Evolutionary conservation across 2,888 invertebrate genomes (phyloP).

Genomic region (Platycheirus rosarum): DNA sequence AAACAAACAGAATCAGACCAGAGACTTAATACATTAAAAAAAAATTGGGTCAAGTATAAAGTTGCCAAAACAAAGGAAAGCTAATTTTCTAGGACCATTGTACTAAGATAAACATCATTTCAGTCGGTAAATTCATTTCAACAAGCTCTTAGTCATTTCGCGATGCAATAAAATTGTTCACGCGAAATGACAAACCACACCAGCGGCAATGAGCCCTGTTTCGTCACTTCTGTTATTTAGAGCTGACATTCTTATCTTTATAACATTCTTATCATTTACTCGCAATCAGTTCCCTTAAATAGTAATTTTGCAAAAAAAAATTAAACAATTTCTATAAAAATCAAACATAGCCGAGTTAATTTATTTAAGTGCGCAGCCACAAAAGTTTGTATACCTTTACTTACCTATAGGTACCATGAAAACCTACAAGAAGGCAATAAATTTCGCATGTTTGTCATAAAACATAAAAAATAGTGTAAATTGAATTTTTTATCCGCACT

Average conservation of each 20-base stretch:
- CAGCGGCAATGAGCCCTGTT: neutral
- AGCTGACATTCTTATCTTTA: slow-evolving; percentile 32
- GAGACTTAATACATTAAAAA: slow-evolving; percentile 11
- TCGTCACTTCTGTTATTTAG: slow-evolving; percentile 45
- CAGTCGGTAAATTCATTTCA: slow-evolving; percentile 12
- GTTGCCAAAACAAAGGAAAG: slow-evolving; percentile 57
- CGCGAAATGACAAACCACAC: slow-evolving; percentile 34
- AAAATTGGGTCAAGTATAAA: slow-evolving; percentile 66
- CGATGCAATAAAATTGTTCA: neutral
- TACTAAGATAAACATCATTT: slow-evolving; percentile 51
- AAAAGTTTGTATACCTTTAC: neutral
- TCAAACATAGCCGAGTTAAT: slow-evolving; percentile 53
- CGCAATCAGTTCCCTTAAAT: slow-evolving; percentile 60
- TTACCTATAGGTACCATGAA: slow-evolving; percentile 31
- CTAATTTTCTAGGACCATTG: slow-evolving; percentile 46
- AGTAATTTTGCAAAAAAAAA: slow-evolving; percentile 27
- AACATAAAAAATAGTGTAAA: slow-evolving; percentile 69
- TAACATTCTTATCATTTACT: slow-evolving; percentile 39
- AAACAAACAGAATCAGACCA: too few species aligned
- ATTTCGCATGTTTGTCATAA: slow-evolving; percentile 70
- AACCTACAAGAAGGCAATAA: slow-evolving; percentile 49
- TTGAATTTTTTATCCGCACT: slow-evolving; percentile 52
- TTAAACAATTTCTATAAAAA: slow-evolving; percentile 55
- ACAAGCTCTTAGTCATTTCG: slow-evolving; percentile 50
- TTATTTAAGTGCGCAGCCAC: slow-evolving; percentile 28